phyloP scores from a whole-genome alignment of 2,113 vertebrate species.

The Nibea coibor region DNA sequence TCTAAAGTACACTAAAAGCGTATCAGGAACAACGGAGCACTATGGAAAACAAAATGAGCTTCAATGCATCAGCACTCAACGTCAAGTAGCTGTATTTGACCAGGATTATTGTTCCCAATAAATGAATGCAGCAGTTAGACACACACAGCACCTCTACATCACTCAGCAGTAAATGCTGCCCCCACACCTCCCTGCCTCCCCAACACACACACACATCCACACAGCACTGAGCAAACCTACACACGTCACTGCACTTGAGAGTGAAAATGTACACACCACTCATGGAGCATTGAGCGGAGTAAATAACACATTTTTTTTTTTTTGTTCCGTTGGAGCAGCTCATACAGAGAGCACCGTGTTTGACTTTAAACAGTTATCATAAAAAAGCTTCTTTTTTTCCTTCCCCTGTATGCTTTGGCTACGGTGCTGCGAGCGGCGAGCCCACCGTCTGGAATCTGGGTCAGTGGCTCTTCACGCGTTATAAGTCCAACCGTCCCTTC shows the following conservation, averaged over 20 bases:
- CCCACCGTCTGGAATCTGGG: constrained; percentile 48
- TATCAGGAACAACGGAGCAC: neutral
- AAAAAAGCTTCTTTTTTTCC: constrained; percentile 8
- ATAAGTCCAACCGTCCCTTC: constrained; percentile 43
- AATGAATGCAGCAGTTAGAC: constrained; percentile 1
- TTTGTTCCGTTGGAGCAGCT: constrained; percentile 14
- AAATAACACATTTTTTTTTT: constrained; percentile 10
- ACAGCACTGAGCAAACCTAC: neutral
- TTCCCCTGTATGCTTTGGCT: constrained; percentile 5
- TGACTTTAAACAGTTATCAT: constrained; percentile 33
- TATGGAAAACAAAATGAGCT: neutral
- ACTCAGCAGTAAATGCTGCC: constrained; percentile 3
- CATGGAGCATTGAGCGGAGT: neutral
- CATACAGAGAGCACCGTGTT: constrained; percentile 15
- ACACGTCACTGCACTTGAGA: neutral
- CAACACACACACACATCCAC: neutral
- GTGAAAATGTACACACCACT: constrained; percentile 8
- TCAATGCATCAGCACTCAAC: neutral
- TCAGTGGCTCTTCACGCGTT: constrained; percentile 57
- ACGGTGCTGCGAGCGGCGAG: neutral
- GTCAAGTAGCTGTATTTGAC: neutral
- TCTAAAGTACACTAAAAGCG: neutral
- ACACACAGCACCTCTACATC: neutral
- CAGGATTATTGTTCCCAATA: neutral
- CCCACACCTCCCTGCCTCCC: neutral